phyloP scores from a whole-genome alignment of 2,797 vertebrate genomes.

The Enoplosus armatus region DNA sequence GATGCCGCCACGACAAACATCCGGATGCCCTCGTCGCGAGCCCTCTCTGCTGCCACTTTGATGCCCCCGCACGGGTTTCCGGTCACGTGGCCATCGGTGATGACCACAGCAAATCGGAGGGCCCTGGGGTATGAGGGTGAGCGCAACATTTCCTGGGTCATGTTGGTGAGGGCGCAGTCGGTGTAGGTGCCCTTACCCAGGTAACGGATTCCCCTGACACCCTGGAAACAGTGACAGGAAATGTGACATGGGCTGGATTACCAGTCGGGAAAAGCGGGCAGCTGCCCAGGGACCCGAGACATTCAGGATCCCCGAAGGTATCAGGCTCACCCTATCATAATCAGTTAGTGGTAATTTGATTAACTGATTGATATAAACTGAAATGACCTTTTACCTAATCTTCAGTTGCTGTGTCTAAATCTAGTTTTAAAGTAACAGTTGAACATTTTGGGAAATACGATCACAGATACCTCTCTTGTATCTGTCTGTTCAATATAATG shows the following conservation, averaged over 20 bases:
- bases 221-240: conserved; percentile 26
- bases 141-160: conserved; percentile 85
- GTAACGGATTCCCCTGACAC: conserved; percentile 83
- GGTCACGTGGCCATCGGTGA: conserved; percentile 96
- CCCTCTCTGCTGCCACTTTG: conserved; percentile 90
- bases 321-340: background rate
- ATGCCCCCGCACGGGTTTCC: conserved; percentile 91
- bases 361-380: background rate
- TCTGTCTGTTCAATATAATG: background rate
- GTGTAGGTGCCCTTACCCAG: conserved; percentile 94
- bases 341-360: background rate
- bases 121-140: conserved; percentile 6
- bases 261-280: background rate
- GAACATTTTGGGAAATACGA: no score
- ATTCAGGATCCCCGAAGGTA: background rate
- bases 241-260: background rate
- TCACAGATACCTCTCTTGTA: background rate
- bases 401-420: background rate
- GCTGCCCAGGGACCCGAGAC: background rate
- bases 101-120: conserved; percentile 90
- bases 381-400: background rate
- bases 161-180: conserved; percentile 92
- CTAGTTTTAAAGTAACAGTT: background rate
- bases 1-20: conserved; percentile 92
- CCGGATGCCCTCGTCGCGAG: conserved; percentile 88